Evolutionary conservation across 2,113 vertebrate genomes (phyloP).

Genomic region (Empidonax traillii): DNA sequence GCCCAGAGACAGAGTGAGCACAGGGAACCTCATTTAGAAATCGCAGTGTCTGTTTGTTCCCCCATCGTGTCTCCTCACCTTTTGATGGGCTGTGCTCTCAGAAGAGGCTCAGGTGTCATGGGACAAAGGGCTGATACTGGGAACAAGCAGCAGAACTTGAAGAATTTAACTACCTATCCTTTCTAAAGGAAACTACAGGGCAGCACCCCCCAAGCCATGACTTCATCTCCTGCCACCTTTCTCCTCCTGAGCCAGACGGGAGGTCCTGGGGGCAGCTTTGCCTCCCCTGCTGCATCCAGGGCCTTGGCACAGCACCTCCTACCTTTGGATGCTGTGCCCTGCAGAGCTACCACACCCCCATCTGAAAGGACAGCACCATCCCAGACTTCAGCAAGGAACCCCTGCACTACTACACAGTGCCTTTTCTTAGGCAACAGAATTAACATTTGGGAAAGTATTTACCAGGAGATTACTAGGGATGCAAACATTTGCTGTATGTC

Average conservation of each 20-base stretch:
- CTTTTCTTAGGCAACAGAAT: not conserved
- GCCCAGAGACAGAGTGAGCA: not conserved
- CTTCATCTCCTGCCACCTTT: not conserved
- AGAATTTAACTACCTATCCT: not conserved
- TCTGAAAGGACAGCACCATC: not conserved
- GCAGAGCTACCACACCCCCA: not conserved
- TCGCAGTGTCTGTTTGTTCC: not conserved
- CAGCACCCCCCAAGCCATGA: not conserved
- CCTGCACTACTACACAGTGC: not conserved
- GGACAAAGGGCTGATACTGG: not conserved
- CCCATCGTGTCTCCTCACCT: not conserved
- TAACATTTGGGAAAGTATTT: slow-evolving; percentile 10
- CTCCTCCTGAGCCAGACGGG: not conserved
- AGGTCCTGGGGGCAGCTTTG: not conserved
- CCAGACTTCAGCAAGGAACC: not conserved
- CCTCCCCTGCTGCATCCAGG: rapidly evolving
- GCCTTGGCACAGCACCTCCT: not conserved
- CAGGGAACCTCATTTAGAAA: not conserved
- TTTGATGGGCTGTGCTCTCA: not conserved
- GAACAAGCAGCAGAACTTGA: not conserved
- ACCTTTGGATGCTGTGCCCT: not conserved
- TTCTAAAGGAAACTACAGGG: not conserved
- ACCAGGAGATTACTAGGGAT: not conserved
- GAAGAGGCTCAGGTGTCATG: rapidly evolving
- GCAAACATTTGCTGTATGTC: not conserved